Percentiles rank a stretch among this genome's conserved stretches.
These are phyloP conservation scores for Phalacrocorax brasilianus DNA, from an alignment of 2,113 vertebrate genomes.

Conservation along the genomic window DNA sequence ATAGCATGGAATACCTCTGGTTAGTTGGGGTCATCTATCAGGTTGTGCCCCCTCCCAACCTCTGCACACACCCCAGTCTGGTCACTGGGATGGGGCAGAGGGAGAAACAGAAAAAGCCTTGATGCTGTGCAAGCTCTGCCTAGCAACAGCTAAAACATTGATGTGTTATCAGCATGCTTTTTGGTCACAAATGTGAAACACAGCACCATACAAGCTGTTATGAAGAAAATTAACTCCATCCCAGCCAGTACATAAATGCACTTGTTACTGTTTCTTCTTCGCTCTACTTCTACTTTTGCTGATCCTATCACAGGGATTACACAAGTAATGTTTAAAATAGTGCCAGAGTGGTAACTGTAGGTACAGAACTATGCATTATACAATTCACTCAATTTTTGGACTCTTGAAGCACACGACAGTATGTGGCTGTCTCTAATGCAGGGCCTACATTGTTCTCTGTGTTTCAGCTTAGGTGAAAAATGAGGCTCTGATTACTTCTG, in stretches of 20 bases:
- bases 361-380: background rate
- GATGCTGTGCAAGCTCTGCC: background rate
- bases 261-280: background rate
- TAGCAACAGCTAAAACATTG: background rate
- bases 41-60: background rate
- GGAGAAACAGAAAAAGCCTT: background rate
- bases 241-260: background rate
- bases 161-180: background rate
- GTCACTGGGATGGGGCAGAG: background rate
- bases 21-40: background rate
- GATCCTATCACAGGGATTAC: background rate
- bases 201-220: background rate
- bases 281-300: background rate
- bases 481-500: background rate
- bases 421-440: background rate
- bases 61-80: background rate
- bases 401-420: background rate
- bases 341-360: background rate
- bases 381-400: background rate
- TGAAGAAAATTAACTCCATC: background rate
- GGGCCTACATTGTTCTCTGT: background rate
- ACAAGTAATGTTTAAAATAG: background rate
- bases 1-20: background rate
- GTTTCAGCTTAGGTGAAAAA: background rate
- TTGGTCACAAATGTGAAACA: background rate